Evolutionary conservation across 2,888 invertebrate genomes (phyloP).

Genomic region (Pammene fasciana): DNA sequence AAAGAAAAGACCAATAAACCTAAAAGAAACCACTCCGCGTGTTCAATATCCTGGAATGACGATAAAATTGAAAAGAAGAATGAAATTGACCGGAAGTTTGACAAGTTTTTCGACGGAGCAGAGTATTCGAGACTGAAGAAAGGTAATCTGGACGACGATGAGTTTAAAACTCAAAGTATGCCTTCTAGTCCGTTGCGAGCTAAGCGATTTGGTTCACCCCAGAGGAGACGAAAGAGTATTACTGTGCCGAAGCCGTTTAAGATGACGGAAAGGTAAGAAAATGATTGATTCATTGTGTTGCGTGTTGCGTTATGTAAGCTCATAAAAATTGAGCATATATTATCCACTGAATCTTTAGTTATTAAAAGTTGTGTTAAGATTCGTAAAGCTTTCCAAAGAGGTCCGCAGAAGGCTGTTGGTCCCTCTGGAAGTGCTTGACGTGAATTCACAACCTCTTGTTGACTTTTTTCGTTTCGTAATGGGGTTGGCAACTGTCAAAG

Average conservation of each 20-base stretch:
- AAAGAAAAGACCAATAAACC: slow-evolving; percentile 61
- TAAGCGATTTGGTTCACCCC: slow-evolving; percentile 61
- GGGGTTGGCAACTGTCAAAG: too few species aligned
- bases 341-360: too few species aligned
- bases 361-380: too few species aligned
- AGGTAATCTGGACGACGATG: slow-evolving; percentile 55
- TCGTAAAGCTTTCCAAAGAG: too few species aligned
- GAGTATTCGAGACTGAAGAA: slow-evolving; percentile 50
- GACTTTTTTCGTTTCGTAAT: too few species aligned
- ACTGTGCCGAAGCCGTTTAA: slow-evolving; percentile 88
- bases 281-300: not conserved
- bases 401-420: too few species aligned
- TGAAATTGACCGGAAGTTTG: slow-evolving; percentile 71
- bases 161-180: slow-evolving; percentile 81
- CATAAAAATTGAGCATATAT: too few species aligned
- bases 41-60: slow-evolving; percentile 79
- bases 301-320: too few species aligned
- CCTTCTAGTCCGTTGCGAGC: slow-evolving; percentile 82
- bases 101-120: slow-evolving; percentile 67
- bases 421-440: too few species aligned
- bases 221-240: slow-evolving; percentile 63
- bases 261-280: slow-evolving; percentile 86
- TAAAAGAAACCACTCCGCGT: slow-evolving; percentile 73
- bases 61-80: slow-evolving; percentile 63
- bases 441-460: too few species aligned